Base-by-base conservation (phyloP, 2,113 vertebrate genomes). In the Xiphophorus hellerii region DNA sequence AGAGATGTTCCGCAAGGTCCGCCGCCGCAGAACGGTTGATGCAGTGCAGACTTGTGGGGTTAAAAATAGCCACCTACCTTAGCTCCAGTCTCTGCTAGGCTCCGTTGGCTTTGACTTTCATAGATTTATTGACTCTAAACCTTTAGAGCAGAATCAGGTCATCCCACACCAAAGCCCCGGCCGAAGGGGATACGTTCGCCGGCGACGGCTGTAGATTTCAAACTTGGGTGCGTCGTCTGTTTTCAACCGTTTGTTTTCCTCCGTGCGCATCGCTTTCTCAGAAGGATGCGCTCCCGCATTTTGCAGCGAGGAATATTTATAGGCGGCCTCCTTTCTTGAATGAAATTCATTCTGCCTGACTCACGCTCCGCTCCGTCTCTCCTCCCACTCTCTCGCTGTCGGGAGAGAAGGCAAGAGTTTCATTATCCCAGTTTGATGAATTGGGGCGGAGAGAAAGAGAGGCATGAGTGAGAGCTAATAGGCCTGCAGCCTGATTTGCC, bases 31-130 rank as follows among this genome's bases (percentile, higher is more conserved):
- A 65, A 64, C 15, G 30, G 51, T 88, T 78, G 87, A 79, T 73
- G 71, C 77, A 83, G 87, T 82, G 88, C 85, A 93, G 84, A 86
- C 90, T 83, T 88, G 78, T 37, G 48, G 70, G 74, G 88, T 86
- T 94, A 93, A 92, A 94, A 94, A 95, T 94, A 94, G 90, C 89
- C 62, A 8, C 25, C 64, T 70, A 68, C 87, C 86, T 68, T 84
- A 82, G 87, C 85, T 84, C 78, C 79, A 73, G 81, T 88, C 71
- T 29, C 83, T 73, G 83, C 80, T 78, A 82, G 77, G 70, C 79
- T 73, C 31, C 15, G 20, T 51, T 64, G 61, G 71, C 61, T 74
- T 58, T 30, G 77, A 71, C 13, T 20, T 39, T 44, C 31, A 76
- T 81, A 68, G 64, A 63, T 76, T 48, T 28, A 76, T 66, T 63